Evolutionary conservation across 2,888 invertebrate genomes (phyloP), one percentile per base, ranked within the genome.

Genomic region (Mongoloraphidia duomilia): DNA sequence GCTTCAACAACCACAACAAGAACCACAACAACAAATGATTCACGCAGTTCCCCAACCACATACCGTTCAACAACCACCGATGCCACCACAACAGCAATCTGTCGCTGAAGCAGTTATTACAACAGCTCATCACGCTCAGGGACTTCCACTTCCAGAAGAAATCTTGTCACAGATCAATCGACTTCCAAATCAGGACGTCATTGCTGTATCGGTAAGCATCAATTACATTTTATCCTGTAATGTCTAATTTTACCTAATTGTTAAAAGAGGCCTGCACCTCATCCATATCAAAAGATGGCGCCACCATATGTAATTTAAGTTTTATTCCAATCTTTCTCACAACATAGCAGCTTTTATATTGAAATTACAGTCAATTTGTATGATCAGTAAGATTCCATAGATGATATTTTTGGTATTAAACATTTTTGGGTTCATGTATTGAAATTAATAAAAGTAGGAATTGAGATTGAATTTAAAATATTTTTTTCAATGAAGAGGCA

Each of bases 141-240:
- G 71, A 53, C 60, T 75, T 53, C 73, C 73, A 36, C 66, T 75
- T 49, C 68, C 68, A 8, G 68, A 67, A 56, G 65, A 67, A 56
- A 67, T 63, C 59, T 63, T 64, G 55, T 70, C 63, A 36, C 65
- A 68, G 52, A 58, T 68, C 45, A 66, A 67, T 54, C 61, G 67
- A 50, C 57, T 69, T 17, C 65, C 64, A 34, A 52, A 55, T 58
- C 64, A 69, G 39, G 63, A 66, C 1, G 63, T 67, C 48, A 63
- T 67, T n/a, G 65, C 65, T 9, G 65, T 67, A 42, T 59, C 62
- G 10, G 54, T 58, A 46, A 52, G 52, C 42, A n/a, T 49, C 53
- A 37, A n/a, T n/a, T n/a, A n/a, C n/a, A n/a, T n/a, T n/a, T n/a
- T n/a, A n/a, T n/a, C n/a, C n/a, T n/a, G n/a, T n/a, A n/a, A n/a